Conservation (phyloP, 2,888 invertebrate genomes). For the Synergus laeviventris region DNA sequence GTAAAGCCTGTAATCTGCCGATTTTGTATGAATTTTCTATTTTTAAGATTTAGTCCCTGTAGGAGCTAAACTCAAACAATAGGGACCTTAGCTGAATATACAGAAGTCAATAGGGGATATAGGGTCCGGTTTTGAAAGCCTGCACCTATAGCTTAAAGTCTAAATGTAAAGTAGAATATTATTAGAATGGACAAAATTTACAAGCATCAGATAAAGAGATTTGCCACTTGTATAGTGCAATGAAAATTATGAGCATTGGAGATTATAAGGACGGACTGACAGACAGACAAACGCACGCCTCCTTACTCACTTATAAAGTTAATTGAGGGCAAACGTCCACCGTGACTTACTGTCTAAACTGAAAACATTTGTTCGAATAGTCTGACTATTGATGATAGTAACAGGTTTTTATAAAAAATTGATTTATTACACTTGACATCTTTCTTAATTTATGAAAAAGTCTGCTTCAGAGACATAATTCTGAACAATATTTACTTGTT, state of each 20-base stretch:
- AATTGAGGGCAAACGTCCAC: slow-evolving; percentile 76
- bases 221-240: slow-evolving; percentile 55
- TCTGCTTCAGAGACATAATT: neutral
- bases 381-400: neutral
- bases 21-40: too few species aligned
- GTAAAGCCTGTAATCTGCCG: too few species aligned
- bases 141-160: too few species aligned
- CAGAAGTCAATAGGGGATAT: too few species aligned
- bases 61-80: too few species aligned
- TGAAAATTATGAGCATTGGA: slow-evolving; percentile 50
- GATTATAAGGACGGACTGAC: slow-evolving; percentile 55
- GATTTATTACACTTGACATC: neutral
- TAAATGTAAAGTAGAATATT: neutral
- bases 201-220: slow-evolving; percentile 45
- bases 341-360: slow-evolving; percentile 70
- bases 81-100: too few species aligned
- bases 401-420: neutral
- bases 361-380: slow-evolving; percentile 67
- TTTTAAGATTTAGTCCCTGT: too few species aligned
- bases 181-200: neutral
- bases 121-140: too few species aligned
- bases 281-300: slow-evolving; percentile 73
- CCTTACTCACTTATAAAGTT: slow-evolving; percentile 76
- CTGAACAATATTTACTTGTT: neutral
- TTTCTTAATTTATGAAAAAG: neutral